Evolutionary conservation across 2,113 vertebrate species (phyloP), one percentile per base, ranked within the genome.

Genomic region (Plecotus auritus): DNA sequence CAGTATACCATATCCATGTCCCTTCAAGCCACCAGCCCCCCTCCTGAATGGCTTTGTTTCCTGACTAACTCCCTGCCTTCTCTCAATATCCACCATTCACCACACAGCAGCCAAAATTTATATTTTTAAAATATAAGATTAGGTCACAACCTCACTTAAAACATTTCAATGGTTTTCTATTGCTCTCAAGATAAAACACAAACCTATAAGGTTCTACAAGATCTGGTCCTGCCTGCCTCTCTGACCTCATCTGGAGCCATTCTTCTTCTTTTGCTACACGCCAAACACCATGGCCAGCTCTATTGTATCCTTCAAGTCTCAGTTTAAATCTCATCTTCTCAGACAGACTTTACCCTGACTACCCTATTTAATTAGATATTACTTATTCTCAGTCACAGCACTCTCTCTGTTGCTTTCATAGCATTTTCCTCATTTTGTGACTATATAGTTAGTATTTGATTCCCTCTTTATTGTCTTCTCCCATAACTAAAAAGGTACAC

Each of bases 131-230:
- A 77, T 9, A 0, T 30, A 64, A 90, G 26, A 69, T 74, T 80
- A 94, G 56, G 70, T 40, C 66, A 91, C 7, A 85, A 32, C 12
- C 16, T 88, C 66, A 84, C 83, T 81, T 69, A 88, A 76, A 92
- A 96, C 7, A 88, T 80, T 78, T 85, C 56, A 88, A 26, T 88
- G 77, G 78, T 17, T 95, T 90, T 54, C 78, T 95, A 54, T 8
- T 56, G 51, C 32, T 85, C 16, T 81, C 72, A 64, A 80, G 77
- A 81, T 88, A 84, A 91, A 91, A 94, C 32, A 32, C 42, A 88
- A 91, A 67, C 47, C 47, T 14, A 7, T 16, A 28, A 76, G 37
- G 59, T 28, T 40, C n/a, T 45, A 18, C 1, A 8, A 40, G 49
- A 85, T 69, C n/a, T 30, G 1, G 66, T 9, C 40, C 56, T 12